Conservation (phyloP, 1,140 invertebrate genomes). For the Macrobrachium nipponense region DNA sequence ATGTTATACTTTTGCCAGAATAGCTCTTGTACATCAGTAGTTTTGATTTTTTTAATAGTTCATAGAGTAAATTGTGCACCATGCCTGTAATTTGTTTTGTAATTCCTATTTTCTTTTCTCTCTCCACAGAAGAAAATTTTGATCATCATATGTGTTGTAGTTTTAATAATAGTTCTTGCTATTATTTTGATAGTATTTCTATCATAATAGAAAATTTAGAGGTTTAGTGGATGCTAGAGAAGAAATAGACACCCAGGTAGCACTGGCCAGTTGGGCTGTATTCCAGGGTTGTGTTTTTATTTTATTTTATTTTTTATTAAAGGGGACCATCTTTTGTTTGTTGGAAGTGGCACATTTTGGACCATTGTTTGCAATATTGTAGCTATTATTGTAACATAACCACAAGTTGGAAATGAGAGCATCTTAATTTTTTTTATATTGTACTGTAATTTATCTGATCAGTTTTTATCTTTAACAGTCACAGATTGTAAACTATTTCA, state of each 20-base stretch:
- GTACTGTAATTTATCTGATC: no score
- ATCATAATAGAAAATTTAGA: constrained; percentile 22
- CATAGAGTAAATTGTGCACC: constrained; percentile 16
- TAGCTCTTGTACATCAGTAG: constrained; percentile 6
- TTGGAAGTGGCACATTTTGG: constrained; percentile 1
- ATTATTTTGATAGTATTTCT: constrained; percentile 36
- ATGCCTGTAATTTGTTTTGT: constrained; percentile 49
- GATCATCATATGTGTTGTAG: constrained; percentile 60
- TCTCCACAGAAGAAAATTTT: constrained; percentile 62
- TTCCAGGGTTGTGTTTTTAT: background rate
- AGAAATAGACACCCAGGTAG: constrained; percentile 5
- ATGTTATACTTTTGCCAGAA: no score
- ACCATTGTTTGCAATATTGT: constrained; percentile 9
- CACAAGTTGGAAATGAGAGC: no score
- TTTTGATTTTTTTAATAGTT: constrained; percentile 19
- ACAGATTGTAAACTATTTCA: no score
- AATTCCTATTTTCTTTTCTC: constrained; percentile 57
- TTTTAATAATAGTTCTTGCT: constrained; percentile 51
- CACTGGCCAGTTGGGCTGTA: background rate
- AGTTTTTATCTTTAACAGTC: no score
- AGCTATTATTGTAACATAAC: no score
- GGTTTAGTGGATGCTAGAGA: constrained; percentile 20
- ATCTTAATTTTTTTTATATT: no score
- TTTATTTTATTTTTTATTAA: background rate
- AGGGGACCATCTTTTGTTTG: background rate